Percentiles rank a stretch among this genome's conserved stretches.
These are phyloP conservation scores for Capromys pilorides DNA, from an alignment of 2,797 vertebrate genomes.

Conservation along the genomic window DNA sequence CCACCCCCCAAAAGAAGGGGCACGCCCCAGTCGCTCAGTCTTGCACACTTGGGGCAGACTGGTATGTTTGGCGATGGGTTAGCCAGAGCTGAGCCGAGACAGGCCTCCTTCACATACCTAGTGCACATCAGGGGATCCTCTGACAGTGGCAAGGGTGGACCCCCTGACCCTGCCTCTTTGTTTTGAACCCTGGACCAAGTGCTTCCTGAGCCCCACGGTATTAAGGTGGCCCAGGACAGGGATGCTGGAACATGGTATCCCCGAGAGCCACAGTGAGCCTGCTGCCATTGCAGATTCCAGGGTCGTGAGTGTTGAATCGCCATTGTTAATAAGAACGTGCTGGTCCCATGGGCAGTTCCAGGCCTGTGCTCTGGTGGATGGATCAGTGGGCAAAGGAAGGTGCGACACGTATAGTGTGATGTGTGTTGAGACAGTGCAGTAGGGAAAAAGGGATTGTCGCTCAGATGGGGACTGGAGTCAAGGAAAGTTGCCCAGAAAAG, in stretches of 20 bases:
- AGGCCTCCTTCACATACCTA: not conserved
- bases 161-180: not conserved
- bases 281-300: not conserved
- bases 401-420: not conserved
- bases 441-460: not conserved
- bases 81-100: not conserved
- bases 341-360: not conserved
- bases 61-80: not conserved
- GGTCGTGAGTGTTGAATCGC: not conserved
- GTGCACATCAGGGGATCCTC: rapidly evolving
- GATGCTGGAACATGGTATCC: not conserved
- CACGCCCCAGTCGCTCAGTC: not conserved
- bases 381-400: not conserved
- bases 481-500: not conserved
- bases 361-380: not conserved
- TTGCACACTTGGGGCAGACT: not conserved
- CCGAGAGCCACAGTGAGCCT: not conserved
- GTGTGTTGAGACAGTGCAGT: not conserved
- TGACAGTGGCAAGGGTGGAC: not conserved
- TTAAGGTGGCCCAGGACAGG: rapidly evolving
- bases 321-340: not conserved
- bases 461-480: not conserved
- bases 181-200: not conserved
- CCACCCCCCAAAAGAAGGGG: not conserved
- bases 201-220: rapidly evolving